These are phyloP conservation scores for Sturnus vulgaris DNA, from an alignment of 2,113 vertebrate species.

Conservation along the genomic window DNA sequence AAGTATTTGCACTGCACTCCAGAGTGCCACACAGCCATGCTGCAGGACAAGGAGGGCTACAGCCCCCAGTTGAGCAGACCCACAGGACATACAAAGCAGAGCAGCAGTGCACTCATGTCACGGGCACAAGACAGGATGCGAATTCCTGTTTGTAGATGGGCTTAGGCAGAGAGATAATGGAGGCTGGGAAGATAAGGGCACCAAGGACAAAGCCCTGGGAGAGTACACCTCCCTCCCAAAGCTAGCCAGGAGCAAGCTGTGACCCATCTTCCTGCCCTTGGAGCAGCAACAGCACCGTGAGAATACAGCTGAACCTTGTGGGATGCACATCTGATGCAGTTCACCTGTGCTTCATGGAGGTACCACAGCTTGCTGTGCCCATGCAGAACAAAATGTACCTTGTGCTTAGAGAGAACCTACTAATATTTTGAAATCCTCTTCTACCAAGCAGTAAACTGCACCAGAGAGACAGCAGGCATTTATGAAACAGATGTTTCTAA, in stretches of 20 bases:
- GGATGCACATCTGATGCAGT: background rate
- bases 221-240: background rate
- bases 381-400: background rate
- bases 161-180: background rate
- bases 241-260: background rate
- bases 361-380: background rate
- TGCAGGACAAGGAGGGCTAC: background rate
- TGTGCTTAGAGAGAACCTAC: background rate
- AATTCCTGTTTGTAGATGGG: background rate
- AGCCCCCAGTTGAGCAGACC: accelerated
- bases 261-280: background rate
- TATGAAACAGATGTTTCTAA: background rate
- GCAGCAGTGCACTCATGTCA: accelerated
- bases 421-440: background rate
- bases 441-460: background rate
- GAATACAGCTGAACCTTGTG: accelerated
- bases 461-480: background rate
- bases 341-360: accelerated
- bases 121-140: accelerated
- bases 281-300: accelerated
- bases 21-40: accelerated
- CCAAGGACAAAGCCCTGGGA: slow-evolving; percentile 12
- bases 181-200: background rate
- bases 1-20: background rate
- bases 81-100: accelerated